Evolutionary conservation across 1,140 invertebrate genomes (phyloP).

Genomic region (Potamilus streckersoni): DNA sequence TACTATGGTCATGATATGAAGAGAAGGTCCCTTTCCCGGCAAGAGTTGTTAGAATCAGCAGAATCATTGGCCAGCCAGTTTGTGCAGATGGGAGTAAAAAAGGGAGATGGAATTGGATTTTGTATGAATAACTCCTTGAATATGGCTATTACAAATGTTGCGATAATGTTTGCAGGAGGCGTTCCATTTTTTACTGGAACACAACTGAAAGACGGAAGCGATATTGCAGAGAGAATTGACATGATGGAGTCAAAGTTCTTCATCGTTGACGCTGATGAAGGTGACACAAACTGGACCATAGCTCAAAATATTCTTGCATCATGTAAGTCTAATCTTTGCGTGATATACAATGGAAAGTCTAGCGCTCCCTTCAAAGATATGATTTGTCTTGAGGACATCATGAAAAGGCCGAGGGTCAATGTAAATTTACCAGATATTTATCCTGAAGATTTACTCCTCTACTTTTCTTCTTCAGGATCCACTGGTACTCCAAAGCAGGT

Average conservation of each 20-base stretch:
- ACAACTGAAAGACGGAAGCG: slow-evolving; percentile 18
- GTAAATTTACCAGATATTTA: slow-evolving; percentile 11
- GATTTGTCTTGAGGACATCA: not conserved
- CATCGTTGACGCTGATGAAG: slow-evolving; percentile 2
- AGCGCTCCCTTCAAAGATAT: not conserved
- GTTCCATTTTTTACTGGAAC: slow-evolving; percentile 9
- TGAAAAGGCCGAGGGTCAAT: not conserved
- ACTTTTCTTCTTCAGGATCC: slow-evolving; percentile 18
- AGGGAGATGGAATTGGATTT: slow-evolving; percentile 6
- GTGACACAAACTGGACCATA: slow-evolving; percentile 8
- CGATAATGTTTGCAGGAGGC: slow-evolving; percentile 13
- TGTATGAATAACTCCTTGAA: slow-evolving; percentile 19
- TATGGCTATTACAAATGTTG: slow-evolving; percentile 9
- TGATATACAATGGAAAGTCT: slow-evolving; percentile 9
- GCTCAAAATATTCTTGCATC: slow-evolving; percentile 4
- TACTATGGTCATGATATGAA: slow-evolving; percentile 2
- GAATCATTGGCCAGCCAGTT: slow-evolving; percentile 1
- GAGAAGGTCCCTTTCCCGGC: slow-evolving; percentile 2
- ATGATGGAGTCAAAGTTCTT: slow-evolving; percentile 10
- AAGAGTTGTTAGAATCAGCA: slow-evolving; percentile 9
- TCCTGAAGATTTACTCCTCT: slow-evolving; percentile 16
- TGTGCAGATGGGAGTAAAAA: slow-evolving; percentile 10
- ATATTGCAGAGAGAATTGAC: slow-evolving; percentile 8
- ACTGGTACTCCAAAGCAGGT: slow-evolving; percentile 22
- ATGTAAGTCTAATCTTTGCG: not conserved